Evolutionary conservation across 2,888 invertebrate species (phyloP), one percentile per base, ranked within the genome.

Genomic region (Ornithoptera alexandrae): DNA sequence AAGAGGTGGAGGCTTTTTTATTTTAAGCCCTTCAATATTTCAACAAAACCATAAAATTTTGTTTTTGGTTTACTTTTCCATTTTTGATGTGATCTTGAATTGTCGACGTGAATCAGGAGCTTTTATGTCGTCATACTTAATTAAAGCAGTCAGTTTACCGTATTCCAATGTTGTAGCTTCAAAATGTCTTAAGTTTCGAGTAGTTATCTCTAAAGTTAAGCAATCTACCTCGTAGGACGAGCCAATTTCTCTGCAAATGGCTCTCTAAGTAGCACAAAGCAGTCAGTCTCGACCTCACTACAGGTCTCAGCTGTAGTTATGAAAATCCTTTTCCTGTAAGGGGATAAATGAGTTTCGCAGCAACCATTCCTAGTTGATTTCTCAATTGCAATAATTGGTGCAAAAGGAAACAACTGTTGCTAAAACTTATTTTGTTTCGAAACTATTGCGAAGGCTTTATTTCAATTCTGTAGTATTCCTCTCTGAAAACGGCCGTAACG

Each of bases 91-190:
- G 15, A 53, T 53, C 18, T 18, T 18, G 18, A 53, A n/a, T 30
- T 30, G 53, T 53, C 15, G 53, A 36, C n/a, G 22, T 24, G 39
- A 64, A 64, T 58, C 20, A 70, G 67, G 63, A 67, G 68, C 74
- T 75, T 72, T 69, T 74, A 74, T 70, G 69, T 66, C 83, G 81
- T 84, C 81, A 84, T 83, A 89, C 84, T 86, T 89, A 89, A 90
- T 89, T 89, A 89, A 86, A 85, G 83, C 86, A 87, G 85, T 84
- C 84, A 86, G 87, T 89, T 86, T 88, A 91, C 88, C 87, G 90
- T 89, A 89, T 90, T 88, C 83, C 82, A 89, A 85, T 89, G 88
- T 87, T 89, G 89, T 85, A 88, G 86, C 85, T 85, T 89, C 90
- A 90, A 90, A 91, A 90, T 84, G 90, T 87, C 84, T 86, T 78